Conservation (phyloP, 1,140 invertebrate species). For the Scylla paramamosain region DNA sequence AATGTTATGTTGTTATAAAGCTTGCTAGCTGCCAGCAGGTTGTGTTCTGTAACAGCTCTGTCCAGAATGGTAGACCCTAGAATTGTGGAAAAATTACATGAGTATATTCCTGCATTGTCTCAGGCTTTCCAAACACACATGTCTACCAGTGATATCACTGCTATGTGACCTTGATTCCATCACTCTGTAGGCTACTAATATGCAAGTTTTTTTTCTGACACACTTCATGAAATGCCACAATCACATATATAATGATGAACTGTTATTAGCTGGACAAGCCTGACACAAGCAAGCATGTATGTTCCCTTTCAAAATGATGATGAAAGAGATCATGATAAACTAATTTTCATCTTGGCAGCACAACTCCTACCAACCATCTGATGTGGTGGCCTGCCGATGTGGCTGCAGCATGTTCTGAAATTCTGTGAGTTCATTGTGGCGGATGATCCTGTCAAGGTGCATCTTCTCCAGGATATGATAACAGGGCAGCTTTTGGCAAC, state of each 20-base stretch:
- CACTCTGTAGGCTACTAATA: too few species aligned
- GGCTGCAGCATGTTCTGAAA: constrained; percentile 94
- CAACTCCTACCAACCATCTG: constrained; percentile 83
- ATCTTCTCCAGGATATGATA: constrained; percentile 98
- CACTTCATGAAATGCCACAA: too few species aligned
- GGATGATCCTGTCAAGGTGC: constrained; percentile 98
- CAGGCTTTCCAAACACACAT: not conserved
- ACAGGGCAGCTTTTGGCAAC: constrained; percentile 96
- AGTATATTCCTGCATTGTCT: not conserved
- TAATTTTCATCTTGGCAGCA: constrained; percentile 15
- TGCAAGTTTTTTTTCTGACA: too few species aligned
- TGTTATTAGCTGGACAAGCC: too few species aligned
- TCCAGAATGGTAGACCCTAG: constrained; percentile 95
- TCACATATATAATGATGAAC: too few species aligned
- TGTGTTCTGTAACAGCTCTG: constrained; percentile 98
- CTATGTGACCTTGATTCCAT: too few species aligned
- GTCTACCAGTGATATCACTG: too few species aligned
- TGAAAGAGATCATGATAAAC: constrained; percentile 80
- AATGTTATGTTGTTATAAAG: constrained; percentile 99
- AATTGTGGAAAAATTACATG: not conserved
- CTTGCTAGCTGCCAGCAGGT: constrained; percentile 97
- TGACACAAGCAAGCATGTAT: not conserved
- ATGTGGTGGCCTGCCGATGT: constrained; percentile 95
- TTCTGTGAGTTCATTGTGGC: constrained; percentile 93
- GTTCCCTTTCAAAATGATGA: not conserved